These are phyloP conservation scores for Standfussiana lucernea DNA, from an alignment of 2,888 invertebrate species.

Conservation along the genomic window DNA sequence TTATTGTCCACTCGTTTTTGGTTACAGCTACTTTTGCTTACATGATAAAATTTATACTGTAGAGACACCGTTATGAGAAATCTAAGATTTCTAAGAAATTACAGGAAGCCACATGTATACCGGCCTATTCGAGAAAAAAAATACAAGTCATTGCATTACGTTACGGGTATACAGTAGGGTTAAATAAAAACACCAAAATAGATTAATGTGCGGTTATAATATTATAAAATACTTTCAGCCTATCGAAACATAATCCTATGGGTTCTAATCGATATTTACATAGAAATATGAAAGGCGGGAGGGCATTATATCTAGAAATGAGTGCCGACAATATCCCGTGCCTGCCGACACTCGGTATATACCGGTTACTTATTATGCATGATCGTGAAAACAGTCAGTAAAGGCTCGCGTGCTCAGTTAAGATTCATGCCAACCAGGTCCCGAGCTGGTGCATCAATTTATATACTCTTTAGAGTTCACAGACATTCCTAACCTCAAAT, in stretches of 20 bases:
- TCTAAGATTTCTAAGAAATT: conserved; percentile 52
- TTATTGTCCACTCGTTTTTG: conserved; percentile 63
- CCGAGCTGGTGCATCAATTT: conserved; percentile 72
- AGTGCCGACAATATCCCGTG: conserved; percentile 70
- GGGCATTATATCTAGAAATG: conserved; percentile 77
- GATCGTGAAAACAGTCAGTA: conserved; percentile 70
- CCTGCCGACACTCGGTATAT: conserved; percentile 68
- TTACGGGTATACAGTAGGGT: conserved; percentile 49
- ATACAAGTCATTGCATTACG: conserved; percentile 43
- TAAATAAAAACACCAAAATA: conserved; percentile 73
- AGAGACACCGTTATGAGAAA: conserved; percentile 42
- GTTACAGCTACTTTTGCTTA: conserved; percentile 62
- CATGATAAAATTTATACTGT: conserved; percentile 46
- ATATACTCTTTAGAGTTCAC: conserved; percentile 66
- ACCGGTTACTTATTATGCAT: conserved; percentile 73
- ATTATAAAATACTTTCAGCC: conserved; percentile 90
- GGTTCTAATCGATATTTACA: conserved; percentile 89
- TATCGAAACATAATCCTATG: conserved; percentile 89
- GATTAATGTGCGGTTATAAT: conserved; percentile 87
- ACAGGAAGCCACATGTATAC: conserved; percentile 29
- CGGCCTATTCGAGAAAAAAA: conserved; percentile 32
- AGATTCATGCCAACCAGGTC: conserved; percentile 73
- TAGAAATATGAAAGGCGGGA: conserved; percentile 84
- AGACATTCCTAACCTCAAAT: conserved; percentile 62
- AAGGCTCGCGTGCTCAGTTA: conserved; percentile 67